A percentile compares a stretch with the other conserved stretches of the same genome.
phyloP scores from a whole-genome alignment of 2,888 invertebrate genomes.

The Lithosia quadra region DNA sequence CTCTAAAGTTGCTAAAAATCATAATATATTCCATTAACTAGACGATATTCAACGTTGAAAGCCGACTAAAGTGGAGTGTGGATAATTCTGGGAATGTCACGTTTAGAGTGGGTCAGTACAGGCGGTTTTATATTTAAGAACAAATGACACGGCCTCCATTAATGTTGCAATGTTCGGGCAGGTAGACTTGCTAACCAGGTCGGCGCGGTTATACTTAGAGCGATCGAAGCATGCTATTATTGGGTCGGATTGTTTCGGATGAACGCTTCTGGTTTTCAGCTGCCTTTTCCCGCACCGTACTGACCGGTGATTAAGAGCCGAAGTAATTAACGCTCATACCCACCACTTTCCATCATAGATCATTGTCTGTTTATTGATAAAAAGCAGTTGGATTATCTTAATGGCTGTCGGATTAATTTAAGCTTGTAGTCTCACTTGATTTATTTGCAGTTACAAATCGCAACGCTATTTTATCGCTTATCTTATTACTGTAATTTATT shows the following conservation, averaged over 20 bases:
- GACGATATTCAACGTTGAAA: conserved; percentile 40
- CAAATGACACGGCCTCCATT: conserved; percentile 78
- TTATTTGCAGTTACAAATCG: conserved; percentile 41
- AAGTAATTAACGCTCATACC: conserved; percentile 60
- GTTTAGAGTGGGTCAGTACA: conserved; percentile 72
- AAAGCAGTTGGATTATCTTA: conserved; percentile 47
- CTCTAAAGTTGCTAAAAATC: conserved; percentile 43
- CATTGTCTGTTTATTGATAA: conserved; percentile 50
- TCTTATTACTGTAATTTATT: conserved; percentile 48
- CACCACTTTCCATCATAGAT: conserved; percentile 46
- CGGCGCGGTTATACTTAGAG: conserved; percentile 78
- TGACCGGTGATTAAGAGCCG: conserved; percentile 46
- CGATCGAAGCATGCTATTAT: conserved; percentile 83
- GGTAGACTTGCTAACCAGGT: conserved; percentile 74
- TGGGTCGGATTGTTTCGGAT: conserved; percentile 75
- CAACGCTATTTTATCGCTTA: conserved; percentile 27
- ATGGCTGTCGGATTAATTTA: conserved; percentile 43
- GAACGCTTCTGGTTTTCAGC: conserved; percentile 70
- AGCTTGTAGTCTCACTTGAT: conserved; percentile 40
- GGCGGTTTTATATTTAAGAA: conserved; percentile 79
- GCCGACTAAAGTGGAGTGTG: conserved; percentile 55
- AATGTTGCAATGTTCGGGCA: conserved; percentile 75
- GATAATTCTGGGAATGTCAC: conserved; percentile 74
- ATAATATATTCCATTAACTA: conserved; percentile 55
- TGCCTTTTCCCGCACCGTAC: conserved; percentile 51